These are phyloP conservation scores for Tachina lurida DNA, from an alignment of 2,888 invertebrate species.

Conservation along the genomic window DNA sequence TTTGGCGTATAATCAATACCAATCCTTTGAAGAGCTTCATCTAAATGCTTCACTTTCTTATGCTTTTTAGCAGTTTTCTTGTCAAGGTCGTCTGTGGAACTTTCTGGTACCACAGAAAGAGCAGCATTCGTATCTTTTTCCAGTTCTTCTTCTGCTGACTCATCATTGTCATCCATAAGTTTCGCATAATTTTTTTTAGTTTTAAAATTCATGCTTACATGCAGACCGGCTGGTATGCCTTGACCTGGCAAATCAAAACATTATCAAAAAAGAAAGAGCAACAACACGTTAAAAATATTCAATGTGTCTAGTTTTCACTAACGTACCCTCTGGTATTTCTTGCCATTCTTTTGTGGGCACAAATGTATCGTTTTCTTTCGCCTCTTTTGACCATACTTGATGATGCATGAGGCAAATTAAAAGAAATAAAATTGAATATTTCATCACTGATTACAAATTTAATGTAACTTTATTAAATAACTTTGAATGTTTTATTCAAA, in stretches of 20 bases:
- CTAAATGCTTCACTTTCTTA: conserved; percentile 60
- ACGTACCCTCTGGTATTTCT: conserved; percentile 85
- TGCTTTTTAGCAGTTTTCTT: conserved; percentile 28
- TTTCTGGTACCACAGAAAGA: conserved; percentile 66
- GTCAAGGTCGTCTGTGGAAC: conserved; percentile 37
- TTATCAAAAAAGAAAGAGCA: neutral
- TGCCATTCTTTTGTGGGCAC: conserved; percentile 87
- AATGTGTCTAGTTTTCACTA: neutral
- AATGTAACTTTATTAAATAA: conserved; percentile 39
- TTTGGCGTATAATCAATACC: conserved; percentile 79
- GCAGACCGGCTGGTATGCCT: conserved; percentile 88
- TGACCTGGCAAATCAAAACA: conserved; percentile 84
- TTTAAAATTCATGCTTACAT: conserved; percentile 89
- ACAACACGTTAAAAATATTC: neutral
- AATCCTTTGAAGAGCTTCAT: conserved; percentile 79
- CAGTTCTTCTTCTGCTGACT: conserved; percentile 73
- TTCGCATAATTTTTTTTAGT: conserved; percentile 90
- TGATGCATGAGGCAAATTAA: conserved; percentile 21
- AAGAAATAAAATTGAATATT: conserved; percentile 22
- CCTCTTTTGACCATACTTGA: conserved; percentile 44
- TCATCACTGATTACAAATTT: conserved; percentile 54
- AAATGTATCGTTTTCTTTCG: conserved; percentile 83
- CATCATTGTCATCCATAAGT: conserved; percentile 85
- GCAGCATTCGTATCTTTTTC: conserved; percentile 65
- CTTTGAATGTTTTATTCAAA: conserved; percentile 29